phyloP scores from a whole-genome alignment of 2,888 invertebrate species.

The Scaptomyza flava region DNA sequence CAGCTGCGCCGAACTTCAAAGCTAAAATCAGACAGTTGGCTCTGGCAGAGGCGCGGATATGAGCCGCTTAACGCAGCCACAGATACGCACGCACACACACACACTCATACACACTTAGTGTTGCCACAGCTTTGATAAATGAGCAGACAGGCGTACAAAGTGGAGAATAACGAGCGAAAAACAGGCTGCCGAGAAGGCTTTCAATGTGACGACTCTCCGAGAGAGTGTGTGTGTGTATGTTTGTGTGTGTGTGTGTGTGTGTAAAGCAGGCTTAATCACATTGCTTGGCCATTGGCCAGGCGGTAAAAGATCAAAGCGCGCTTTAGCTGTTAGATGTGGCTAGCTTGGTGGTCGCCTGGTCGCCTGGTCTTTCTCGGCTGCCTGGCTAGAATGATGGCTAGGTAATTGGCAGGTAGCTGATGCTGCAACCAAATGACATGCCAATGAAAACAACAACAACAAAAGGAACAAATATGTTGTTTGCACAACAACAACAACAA shows the following conservation, averaged over 20 bases:
- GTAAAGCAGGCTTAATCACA: constrained; percentile 81
- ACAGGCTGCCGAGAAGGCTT: constrained; percentile 48
- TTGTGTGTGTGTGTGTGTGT: constrained; percentile 39
- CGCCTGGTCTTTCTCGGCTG: constrained; percentile 13
- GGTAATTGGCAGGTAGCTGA: constrained; percentile 77
- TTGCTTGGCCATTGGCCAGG: constrained; percentile 81
- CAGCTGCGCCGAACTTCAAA: constrained; percentile 83
- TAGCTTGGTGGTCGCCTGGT: constrained; percentile 71
- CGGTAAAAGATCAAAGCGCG: constrained; percentile 73
- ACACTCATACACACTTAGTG: constrained; percentile 30
- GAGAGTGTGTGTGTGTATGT: neutral
- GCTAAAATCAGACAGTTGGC: constrained; percentile 71
- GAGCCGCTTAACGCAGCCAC: constrained; percentile 76
- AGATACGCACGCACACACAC: constrained; percentile 24
- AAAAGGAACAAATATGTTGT: constrained; percentile 7
- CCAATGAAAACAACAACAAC: constrained; percentile 54
- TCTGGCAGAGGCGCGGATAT: constrained; percentile 46
- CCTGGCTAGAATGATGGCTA: constrained; percentile 70
- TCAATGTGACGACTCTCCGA: constrained; percentile 24
- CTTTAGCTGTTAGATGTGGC: constrained; percentile 73
- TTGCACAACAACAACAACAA: constrained; percentile 17
- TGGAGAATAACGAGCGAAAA: constrained; percentile 79
- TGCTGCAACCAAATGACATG: constrained; percentile 70
- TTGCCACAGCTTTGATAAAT: constrained; percentile 80
- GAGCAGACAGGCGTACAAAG: constrained; percentile 79